Evolutionary conservation across 2,888 invertebrate species (phyloP).

Genomic region (Panzeria rudis): DNA sequence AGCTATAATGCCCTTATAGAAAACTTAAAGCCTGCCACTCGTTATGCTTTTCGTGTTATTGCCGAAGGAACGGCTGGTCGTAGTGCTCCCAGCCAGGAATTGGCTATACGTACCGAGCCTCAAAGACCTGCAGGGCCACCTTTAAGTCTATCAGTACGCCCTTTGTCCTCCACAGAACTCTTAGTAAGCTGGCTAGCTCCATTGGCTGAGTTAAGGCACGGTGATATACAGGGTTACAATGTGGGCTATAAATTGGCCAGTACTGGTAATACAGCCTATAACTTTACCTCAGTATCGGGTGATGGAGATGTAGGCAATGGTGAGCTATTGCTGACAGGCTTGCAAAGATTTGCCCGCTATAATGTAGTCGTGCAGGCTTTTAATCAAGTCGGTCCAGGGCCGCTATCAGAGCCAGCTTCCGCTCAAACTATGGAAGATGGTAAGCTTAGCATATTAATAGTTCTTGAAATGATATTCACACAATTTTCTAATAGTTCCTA

Average conservation of each 20-base stretch:
- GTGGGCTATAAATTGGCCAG: slow-evolving; percentile 85
- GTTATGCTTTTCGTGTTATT: slow-evolving; percentile 88
- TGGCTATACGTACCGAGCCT: slow-evolving; percentile 87
- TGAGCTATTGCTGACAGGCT: slow-evolving; percentile 86
- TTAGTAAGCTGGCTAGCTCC: slow-evolving; percentile 91
- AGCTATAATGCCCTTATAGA: slow-evolving; percentile 87
- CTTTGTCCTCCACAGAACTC: slow-evolving; percentile 89
- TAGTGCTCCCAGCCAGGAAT: slow-evolving; percentile 87
- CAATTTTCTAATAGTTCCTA: slow-evolving; percentile 86
- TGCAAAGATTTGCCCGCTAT: slow-evolving; percentile 88
- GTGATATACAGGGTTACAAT: slow-evolving; percentile 90
- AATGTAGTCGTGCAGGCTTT: slow-evolving; percentile 89
- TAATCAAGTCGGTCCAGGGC: slow-evolving; percentile 90
- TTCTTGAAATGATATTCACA: not conserved
- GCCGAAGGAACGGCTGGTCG: slow-evolving; percentile 90
- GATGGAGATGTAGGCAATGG: slow-evolving; percentile 89
- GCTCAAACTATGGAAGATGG: slow-evolving; percentile 91
- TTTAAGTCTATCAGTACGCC: slow-evolving; percentile 87
- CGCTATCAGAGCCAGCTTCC: slow-evolving; percentile 87
- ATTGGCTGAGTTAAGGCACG: slow-evolving; percentile 88
- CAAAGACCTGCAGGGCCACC: slow-evolving; percentile 89
- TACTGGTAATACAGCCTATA: slow-evolving; percentile 85
- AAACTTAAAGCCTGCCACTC: slow-evolving; percentile 88
- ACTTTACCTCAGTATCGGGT: slow-evolving; percentile 88
- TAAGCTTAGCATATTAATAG: slow-evolving; percentile 76